Evolutionary conservation across 1,140 invertebrate genomes (phyloP).

Genomic region (Aradophagus sp.): DNA sequence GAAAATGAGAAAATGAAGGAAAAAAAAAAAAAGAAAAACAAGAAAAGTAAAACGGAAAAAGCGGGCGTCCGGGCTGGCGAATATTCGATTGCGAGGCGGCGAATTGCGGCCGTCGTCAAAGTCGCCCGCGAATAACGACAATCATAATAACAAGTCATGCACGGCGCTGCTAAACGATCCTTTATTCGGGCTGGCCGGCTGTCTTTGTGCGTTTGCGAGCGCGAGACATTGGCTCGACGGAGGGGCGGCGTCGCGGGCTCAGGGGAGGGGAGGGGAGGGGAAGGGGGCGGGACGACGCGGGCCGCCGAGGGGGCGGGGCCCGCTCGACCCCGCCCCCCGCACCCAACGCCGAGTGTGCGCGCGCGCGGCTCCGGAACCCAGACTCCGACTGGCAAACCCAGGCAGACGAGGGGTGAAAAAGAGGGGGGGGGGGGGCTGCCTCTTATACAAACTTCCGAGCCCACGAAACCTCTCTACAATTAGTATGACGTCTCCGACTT

Average conservation of each 20-base stretch:
- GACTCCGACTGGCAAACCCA: no score
- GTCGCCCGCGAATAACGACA: constrained; percentile 36
- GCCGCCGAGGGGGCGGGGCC: constrained; percentile 31
- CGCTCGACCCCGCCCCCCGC: not conserved
- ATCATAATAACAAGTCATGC: constrained; percentile 53
- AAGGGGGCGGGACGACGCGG: constrained; percentile 36
- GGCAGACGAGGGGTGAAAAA: no score
- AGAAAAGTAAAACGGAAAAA: constrained; percentile 21
- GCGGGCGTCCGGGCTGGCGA: constrained; percentile 23
- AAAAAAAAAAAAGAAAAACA: no score
- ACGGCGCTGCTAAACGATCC: constrained; percentile 54
- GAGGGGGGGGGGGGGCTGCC: no score
- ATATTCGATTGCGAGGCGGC: constrained; percentile 28
- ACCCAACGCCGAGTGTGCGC: no score
- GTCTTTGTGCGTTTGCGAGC: constrained; percentile 40
- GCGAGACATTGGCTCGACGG: not conserved
- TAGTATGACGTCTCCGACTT: no score
- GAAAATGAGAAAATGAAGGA: not conserved
- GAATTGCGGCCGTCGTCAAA: constrained; percentile 40
- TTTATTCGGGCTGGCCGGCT: constrained; percentile 36
- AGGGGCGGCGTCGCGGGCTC: not conserved
- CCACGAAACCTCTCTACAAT: no score
- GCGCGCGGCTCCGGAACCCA: constrained; percentile 9
- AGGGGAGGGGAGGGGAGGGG: constrained; percentile 12
- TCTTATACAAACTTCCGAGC: no score